Evolutionary conservation across 2,797 vertebrate species (phyloP), one percentile per base, ranked within the genome.

Genomic region (Ciconia nigra): DNA sequence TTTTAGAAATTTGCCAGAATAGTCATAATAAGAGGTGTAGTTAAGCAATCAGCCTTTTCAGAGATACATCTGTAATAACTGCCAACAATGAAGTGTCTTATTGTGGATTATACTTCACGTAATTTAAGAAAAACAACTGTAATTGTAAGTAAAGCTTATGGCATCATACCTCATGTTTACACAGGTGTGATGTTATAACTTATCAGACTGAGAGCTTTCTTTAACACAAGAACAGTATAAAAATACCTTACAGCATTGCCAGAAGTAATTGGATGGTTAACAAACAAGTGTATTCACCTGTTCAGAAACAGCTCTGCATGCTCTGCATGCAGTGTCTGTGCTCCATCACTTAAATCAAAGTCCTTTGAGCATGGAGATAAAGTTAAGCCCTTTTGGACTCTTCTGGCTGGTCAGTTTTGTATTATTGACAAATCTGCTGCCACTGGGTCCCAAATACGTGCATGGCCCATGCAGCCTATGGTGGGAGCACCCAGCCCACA

Each of bases 61-160:
- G 88, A 96, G 90, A 86, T 95, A 87, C 37, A 91, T 96, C 93
- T 96, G 91, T 84, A 83, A 86, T 67, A 59, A 88, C 88, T 84
- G 91, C 90, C 97, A 97, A 93, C 92, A 94, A 88, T 79, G 73
- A 96, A 91, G 89, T 77, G 18, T 93, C 96, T 98, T 97, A 97
- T 96, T 96, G 94, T 93, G 95, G 95, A 92, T 97, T 97, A 97
- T 91, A 65, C 95, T 84, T 79, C 86, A 91, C 90, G 74, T 87
- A 94, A 97, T 96, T 96, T 96, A 97, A 97, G 91, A 96, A 94
- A 95, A 97, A 88, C 94, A 97, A 94, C 94, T 86, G 87, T 97
- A 93, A 97, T 93, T 95, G 91, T 89, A 96, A 97, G 96, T 97
- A 97, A 97, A 97, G 92, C 97, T 97, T 96, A 97, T 90, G 89